Percentiles rank a stretch among this genome's conserved stretches.
phyloP scores from a whole-genome alignment of 1,140 invertebrate genomes.

The Lordiphosa mommai region DNA sequence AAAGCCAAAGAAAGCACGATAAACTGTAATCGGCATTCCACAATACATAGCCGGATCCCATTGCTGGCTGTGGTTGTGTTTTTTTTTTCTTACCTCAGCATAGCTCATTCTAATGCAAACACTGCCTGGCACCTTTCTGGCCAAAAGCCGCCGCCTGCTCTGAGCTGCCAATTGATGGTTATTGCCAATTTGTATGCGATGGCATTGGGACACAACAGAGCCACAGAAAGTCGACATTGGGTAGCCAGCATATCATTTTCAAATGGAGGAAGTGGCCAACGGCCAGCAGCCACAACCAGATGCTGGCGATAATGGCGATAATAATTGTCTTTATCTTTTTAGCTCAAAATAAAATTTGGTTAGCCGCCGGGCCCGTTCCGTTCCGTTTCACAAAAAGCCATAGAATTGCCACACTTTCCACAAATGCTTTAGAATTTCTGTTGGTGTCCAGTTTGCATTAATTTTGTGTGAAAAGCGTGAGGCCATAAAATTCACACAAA shows the following conservation, averaged over 20 bases:
- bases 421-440: slow-evolving; percentile 26
- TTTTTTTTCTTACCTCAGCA: slow-evolving; percentile 5
- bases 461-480: slow-evolving; percentile 47
- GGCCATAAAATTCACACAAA: slow-evolving; percentile 60
- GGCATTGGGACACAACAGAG: background rate
- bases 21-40: too few species aligned
- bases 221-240: background rate
- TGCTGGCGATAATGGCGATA: slow-evolving; percentile 77
- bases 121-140: slow-evolving; percentile 36
- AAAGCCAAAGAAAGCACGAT: too few species aligned
- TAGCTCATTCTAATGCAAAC: slow-evolving; percentile 76
- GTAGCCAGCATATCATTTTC: slow-evolving; percentile 57
- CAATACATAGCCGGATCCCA: background rate
- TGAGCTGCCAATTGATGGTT: slow-evolving; percentile 70
- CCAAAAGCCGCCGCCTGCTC: slow-evolving; percentile 19
- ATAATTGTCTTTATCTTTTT: slow-evolving; percentile 77
- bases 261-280: slow-evolving; percentile 46
- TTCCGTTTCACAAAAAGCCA: slow-evolving; percentile 46
- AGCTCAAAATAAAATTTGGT: slow-evolving; percentile 29
- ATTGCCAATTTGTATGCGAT: slow-evolving; percentile 73
- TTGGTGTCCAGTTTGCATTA: slow-evolving; percentile 59
- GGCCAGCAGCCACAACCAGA: slow-evolving; percentile 51
- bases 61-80: background rate
- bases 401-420: slow-evolving; percentile 60
- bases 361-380: slow-evolving; percentile 34